Base-by-base conservation (phyloP, 2,888 invertebrate species). In the Cactoblastis cactorum region DNA sequence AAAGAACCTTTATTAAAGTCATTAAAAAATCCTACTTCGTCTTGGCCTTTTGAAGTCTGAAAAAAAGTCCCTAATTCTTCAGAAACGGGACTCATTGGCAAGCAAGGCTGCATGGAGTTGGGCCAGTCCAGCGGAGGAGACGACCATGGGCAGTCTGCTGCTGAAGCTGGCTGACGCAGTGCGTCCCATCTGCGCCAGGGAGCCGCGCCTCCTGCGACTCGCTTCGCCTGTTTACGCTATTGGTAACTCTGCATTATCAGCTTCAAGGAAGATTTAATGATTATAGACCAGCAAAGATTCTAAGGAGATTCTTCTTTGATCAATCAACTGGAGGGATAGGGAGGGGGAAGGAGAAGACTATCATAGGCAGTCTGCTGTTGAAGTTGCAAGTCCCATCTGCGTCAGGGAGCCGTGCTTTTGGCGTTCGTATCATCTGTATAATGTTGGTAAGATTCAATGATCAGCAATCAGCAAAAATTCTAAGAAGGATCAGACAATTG, bases 161-260 rank as follows among this genome's bases (percentile, higher is more conserved):
- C 58, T 83, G 50, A 61, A 62, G n/a, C 68, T 86, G 24, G 76
- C 83, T 0, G 82, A 81, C 5, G 74, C 77, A 0, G 83, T 71
- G 54, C 66, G 69, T 0, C 69, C 71, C 0, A 58, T 83, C 14
- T 78, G 75, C 51, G 64, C 72, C 9, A 63, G 57, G 2, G 85
- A 86, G 59, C 79, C 85, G 3, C 54, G 86, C 1, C 64, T 85
- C 18, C 53, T 85, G 53, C 55, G 73, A 1, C 54, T 83, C 6
- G 19, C 54, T 12, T 78, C 81, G 1, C 85, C 85, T 0, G 74
- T 83, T 0, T 84, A 83, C 49, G 72, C 69, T 19, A 59, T 86
- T 6, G 85, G 85, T 83, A 14, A 52, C 56, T 50, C n/a, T n/a
- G n/a, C n/a, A n/a, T n/a, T n/a, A n/a, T n/a, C n/a, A n/a, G n/a